phyloP scores from a whole-genome alignment of 2,113 vertebrate species.

The Xenopus laevis region DNA sequence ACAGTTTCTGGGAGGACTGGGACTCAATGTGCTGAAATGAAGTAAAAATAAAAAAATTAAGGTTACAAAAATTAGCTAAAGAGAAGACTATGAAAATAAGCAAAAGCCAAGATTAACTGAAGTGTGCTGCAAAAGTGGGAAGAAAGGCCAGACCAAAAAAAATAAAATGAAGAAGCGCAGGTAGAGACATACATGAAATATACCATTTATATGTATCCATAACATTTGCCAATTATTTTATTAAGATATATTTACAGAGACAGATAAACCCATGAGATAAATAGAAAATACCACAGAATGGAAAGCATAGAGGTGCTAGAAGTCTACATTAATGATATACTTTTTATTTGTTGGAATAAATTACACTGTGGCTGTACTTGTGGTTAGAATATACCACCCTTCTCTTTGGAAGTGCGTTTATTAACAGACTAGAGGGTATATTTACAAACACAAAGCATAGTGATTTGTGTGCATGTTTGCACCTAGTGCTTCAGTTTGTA shows the following conservation, averaged over 20 bases:
- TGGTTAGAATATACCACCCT: too few species aligned
- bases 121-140: neutral
- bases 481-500: too few species aligned
- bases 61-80: constrained; percentile 35
- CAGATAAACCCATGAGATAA: neutral
- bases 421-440: too few species aligned
- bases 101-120: neutral
- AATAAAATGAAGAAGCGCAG: neutral
- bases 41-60: constrained; percentile 46
- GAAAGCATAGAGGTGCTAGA: too few species aligned
- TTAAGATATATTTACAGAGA: neutral
- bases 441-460: neutral
- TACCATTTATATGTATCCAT: neutral
- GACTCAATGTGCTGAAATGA: constrained; percentile 72
- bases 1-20: constrained; percentile 52
- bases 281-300: too few species aligned
- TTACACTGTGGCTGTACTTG: neutral
- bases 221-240: neutral
- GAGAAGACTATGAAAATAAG: too few species aligned
- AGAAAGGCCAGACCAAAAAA: neutral
- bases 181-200: too few species aligned
- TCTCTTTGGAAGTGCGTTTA: too few species aligned
- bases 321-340: too few species aligned
- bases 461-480: neutral
- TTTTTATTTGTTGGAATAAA: too few species aligned